Percentiles rank a stretch among this genome's conserved stretches.
phyloP scores from a whole-genome alignment of 1,140 invertebrate genomes.

The Drosophila hydei region DNA sequence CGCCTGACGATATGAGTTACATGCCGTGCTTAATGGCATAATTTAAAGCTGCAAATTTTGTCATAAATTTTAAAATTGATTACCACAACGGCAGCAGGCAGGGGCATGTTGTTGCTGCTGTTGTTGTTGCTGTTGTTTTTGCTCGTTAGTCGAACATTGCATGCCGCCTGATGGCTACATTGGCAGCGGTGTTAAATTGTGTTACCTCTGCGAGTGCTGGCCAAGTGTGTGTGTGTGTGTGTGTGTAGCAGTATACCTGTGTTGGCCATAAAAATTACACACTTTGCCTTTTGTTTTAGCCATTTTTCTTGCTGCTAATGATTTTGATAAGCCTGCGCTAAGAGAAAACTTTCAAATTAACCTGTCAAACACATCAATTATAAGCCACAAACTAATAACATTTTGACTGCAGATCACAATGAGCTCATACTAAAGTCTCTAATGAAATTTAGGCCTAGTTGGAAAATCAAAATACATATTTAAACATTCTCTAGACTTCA shows the following conservation, averaged over 20 bases:
- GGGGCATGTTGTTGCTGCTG: slow-evolving; percentile 52
- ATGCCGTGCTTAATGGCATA: slow-evolving; percentile 84
- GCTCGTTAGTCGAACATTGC: slow-evolving; percentile 78
- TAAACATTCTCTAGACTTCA: no score
- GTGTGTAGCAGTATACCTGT: slow-evolving; percentile 7
- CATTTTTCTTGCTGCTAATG: slow-evolving; percentile 52
- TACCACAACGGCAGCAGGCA: slow-evolving; percentile 73
- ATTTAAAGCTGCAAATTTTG: slow-evolving; percentile 84
- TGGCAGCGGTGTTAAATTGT: slow-evolving; percentile 80
- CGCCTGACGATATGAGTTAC: slow-evolving; percentile 83
- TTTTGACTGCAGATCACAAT: neutral
- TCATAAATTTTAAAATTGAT: slow-evolving; percentile 84
- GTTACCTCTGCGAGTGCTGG: slow-evolving; percentile 38
- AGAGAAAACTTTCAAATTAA: slow-evolving; percentile 37
- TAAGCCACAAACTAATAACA: slow-evolving; percentile 1
- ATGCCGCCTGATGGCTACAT: slow-evolving; percentile 79
- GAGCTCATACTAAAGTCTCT: no score
- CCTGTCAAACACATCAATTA: slow-evolving; percentile 40
- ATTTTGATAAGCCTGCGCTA: slow-evolving; percentile 42
- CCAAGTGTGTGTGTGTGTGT: slow-evolving; percentile 4
- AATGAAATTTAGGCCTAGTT: no score
- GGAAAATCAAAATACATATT: no score
- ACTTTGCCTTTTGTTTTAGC: slow-evolving; percentile 49
- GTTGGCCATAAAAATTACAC: slow-evolving; percentile 52
- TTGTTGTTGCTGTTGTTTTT: slow-evolving; percentile 67